Conservation (phyloP, 2,888 invertebrate species). For the Scaptodrosophila latifasciaeformis region DNA sequence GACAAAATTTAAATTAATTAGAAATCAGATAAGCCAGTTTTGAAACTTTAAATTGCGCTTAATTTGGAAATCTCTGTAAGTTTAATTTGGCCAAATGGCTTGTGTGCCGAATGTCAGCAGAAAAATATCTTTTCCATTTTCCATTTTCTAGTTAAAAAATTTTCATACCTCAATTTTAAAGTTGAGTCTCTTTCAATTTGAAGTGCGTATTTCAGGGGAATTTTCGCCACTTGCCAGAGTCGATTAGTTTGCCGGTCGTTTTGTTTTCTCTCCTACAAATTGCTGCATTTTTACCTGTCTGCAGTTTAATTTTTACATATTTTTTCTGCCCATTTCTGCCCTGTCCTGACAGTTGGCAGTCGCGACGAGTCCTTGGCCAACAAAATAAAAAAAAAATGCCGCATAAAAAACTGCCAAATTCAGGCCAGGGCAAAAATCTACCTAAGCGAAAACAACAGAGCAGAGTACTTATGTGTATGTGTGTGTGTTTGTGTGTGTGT, state of each 20-base stretch:
- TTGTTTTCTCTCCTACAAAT: no score
- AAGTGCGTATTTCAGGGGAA: no score
- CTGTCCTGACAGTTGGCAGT: conserved; percentile 34
- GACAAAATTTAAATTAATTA: conserved; percentile 62
- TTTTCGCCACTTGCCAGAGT: no score
- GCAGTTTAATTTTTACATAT: conserved; percentile 1
- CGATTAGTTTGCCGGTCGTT: no score
- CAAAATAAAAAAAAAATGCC: not conserved
- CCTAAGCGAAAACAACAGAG: conserved; percentile 33
- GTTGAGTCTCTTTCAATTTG: no score
- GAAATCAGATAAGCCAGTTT: conserved; percentile 62
- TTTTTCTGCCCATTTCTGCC: conserved; percentile 5
- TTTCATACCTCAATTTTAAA: no score
- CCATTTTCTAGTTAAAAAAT: no score
- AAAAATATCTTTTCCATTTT: no score
- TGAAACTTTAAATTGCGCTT: conserved; percentile 64
- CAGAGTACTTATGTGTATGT: not conserved
- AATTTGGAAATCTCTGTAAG: conserved; percentile 44
- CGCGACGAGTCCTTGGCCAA: not conserved
- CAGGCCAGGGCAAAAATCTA: conserved; percentile 38
- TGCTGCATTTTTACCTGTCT: conserved; percentile 46
- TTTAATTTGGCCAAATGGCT: no score
- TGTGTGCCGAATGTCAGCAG: no score
- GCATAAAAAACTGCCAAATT: conserved; percentile 61
- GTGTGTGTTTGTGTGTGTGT: conserved; percentile 18